Evolutionary conservation across 2,113 vertebrate genomes (phyloP).

Genomic region (Pachyramphus minor): DNA sequence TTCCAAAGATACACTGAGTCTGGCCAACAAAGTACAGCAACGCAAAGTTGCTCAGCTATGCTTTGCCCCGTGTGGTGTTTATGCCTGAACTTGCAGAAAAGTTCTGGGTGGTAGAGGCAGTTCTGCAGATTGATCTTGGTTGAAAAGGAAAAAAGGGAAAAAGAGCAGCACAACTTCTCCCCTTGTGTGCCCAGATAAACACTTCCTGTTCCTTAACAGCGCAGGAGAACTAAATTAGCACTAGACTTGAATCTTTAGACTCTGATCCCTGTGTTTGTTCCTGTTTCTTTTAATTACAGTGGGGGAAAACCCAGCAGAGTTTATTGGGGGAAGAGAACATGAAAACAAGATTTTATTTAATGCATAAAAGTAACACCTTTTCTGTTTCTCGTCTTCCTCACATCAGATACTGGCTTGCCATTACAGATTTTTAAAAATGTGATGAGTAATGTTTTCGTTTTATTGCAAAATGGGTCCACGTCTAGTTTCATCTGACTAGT

Average conservation of each 20-base stretch:
- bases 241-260: not conserved
- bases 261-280: not conserved
- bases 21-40: not conserved
- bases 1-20: not conserved
- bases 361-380: not conserved
- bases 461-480: not conserved
- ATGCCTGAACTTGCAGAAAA: not conserved
- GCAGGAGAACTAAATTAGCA: not conserved
- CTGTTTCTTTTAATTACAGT: not conserved
- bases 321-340: not conserved
- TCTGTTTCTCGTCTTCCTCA: not conserved
- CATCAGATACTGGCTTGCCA: not conserved
- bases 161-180: not conserved
- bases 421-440: not conserved
- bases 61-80: not conserved
- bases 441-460: not conserved
- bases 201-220: not conserved
- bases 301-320: not conserved
- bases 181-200: not conserved
- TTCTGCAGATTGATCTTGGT: not conserved
- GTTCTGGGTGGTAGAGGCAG: not conserved
- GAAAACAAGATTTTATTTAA: not conserved
- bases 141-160: not conserved
- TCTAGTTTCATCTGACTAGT: not conserved
- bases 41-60: not conserved